Evolutionary conservation across 2,113 vertebrate genomes (phyloP).

Genomic region (Acrocephalus kingi): DNA sequence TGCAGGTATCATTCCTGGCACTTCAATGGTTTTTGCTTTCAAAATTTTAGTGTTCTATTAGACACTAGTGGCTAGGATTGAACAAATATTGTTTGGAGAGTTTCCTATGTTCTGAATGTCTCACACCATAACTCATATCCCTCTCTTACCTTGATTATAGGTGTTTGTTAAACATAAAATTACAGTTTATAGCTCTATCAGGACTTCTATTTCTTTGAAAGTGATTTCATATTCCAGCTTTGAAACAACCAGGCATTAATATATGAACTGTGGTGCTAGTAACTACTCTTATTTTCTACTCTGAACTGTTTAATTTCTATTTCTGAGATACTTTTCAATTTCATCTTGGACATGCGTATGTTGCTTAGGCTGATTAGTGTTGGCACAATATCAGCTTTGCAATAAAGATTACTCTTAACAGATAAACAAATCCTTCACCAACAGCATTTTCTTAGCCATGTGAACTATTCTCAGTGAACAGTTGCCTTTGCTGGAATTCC

Average conservation of each 20-base stretch:
- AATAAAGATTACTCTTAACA: not conserved
- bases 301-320: not conserved
- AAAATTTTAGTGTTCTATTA: not conserved
- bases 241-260: not conserved
- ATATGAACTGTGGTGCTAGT: not conserved
- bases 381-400: not conserved
- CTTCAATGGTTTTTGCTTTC: not conserved
- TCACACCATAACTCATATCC: not conserved
- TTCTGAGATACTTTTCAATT: not conserved
- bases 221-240: not conserved
- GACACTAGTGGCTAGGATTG: not conserved
- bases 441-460: not conserved
- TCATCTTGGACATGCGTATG: not conserved
- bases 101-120: not conserved
- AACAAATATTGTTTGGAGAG: not conserved
- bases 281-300: not conserved
- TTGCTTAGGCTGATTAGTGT: not conserved
- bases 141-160: not conserved
- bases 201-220: not conserved
- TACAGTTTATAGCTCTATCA: not conserved
- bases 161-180: not conserved
- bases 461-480: not conserved
- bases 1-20: not conserved
- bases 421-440: not conserved
- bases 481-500: not conserved